Evolutionary conservation across 2,888 invertebrate species (phyloP), one percentile per base, ranked within the genome.

Genomic region (Heliconius charithonia): DNA sequence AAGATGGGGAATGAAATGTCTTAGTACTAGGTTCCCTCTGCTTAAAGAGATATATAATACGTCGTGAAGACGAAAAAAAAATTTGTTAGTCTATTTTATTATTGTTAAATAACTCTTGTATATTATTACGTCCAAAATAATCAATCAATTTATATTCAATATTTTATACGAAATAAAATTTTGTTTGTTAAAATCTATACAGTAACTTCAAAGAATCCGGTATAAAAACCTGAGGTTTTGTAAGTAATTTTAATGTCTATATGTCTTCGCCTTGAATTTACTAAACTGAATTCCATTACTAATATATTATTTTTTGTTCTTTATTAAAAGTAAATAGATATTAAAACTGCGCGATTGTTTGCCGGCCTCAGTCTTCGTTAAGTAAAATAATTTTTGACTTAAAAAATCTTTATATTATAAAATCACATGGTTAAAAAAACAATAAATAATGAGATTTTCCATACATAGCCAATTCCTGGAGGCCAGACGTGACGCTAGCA

Each of bases 141-240:
- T 88, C 84, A 87, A 85, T 83, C 86, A 85, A 89, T 90, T 88
- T 87, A 86, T 84, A 87, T 86, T 86, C 85, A 79, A 83, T 85
- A 83, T 82, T 66, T 25, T 74, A 56, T 77, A 45, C 29, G 41
- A 74, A 71, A 45, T 59, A 32, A 32, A 32, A 32, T 0, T 32
- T 4, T 32, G 32, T 6, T 32, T 6, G 4, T 32, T 32, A 32
- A 32, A 72, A 76, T 77, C 73, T 62, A 77, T 81, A 77, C 71
- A 70, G 67, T 80, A 75, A 81, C 80, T 77, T 82, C 79, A 82
- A 79, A 80, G 74, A 77, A 78, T 79, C 76, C 80, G 80, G 77
- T 80, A 75, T 69, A 66, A 73, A 75, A 79, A 73, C 77, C 67
- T 79, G 65, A 77, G 75, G 70, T 74, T 78, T 81, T 79, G 81